Base-by-base conservation (phyloP, 2,113 vertebrate genomes). In the Acanthisitta chloris region DNA sequence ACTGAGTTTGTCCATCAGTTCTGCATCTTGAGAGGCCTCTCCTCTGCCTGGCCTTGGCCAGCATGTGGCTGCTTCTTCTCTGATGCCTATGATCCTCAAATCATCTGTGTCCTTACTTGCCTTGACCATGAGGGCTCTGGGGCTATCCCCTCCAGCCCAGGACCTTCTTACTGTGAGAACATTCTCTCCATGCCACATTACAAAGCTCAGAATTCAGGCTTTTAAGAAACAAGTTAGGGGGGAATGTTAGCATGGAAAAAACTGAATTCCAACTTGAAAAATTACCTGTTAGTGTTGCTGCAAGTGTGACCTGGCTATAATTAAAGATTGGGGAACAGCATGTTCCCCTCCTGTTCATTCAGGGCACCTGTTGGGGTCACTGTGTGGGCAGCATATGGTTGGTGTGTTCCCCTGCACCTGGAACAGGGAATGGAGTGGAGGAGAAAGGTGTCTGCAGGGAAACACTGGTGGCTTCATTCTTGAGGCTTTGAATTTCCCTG, bases 161-260 rank as follows among this genome's bases (percentile, higher is more conserved):
- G 1, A 34, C 26, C 20, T 10, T 8, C n/a, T 48, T 9, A 0
- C 26, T 0, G 0, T 49, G 69, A 16, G 4, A 0, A 0, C 10
- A 28, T 45, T 9, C 65, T 31, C 57, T 6, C 18, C 4, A 0
- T 4, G 19, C 6, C 0, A 0, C 2, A 19, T 12, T 10, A 1
- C 1, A 3, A 61, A n/a, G 40, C 31, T 69, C 2, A 0, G 1
- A 2, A 21, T 3, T 8, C 29, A 26, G 45, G 83, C 80, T 58
- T 28, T 16, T 3, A 16, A 34, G 43, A 29, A 46, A 9, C 40
- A 4, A 13, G 42, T 15, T 12, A 29, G 43, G 31, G 46, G 76
- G 67, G 49, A 24, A 24, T 4, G 49, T 52, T 49, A 49, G 14
- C 20, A 0, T 0, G 36, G 71, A 20, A 52, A 81, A 54, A 52